A percentile compares a stretch with the other conserved stretches of the same genome.
These are phyloP conservation scores for Burhinus bistriatus DNA, from an alignment of 2,113 vertebrate species.

Conservation along the genomic window DNA sequence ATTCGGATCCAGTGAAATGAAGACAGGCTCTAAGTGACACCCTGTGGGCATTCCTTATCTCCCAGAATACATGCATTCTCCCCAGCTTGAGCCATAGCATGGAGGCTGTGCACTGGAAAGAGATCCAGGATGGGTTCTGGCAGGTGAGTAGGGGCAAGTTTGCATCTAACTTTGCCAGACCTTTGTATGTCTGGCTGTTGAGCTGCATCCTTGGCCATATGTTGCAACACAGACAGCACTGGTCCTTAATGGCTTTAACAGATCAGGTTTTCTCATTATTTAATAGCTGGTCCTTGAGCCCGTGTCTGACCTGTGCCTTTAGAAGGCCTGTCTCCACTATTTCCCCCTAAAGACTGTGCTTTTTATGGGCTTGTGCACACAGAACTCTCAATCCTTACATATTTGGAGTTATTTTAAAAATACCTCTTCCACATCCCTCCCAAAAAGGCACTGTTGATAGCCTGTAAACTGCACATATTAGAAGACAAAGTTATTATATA, in stretches of 20 bases:
- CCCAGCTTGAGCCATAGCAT: not conserved
- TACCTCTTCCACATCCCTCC: rapidly evolving
- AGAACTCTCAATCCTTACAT: not conserved
- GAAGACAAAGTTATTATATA: not conserved
- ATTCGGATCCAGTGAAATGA: not conserved
- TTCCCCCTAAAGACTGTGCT: not conserved
- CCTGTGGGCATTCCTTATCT: rapidly evolving
- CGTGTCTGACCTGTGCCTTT: not conserved
- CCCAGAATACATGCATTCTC: rapidly evolving
- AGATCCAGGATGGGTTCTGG: not conserved
- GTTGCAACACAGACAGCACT: not conserved
- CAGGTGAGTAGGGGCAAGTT: not conserved
- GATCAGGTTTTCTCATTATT: not conserved
- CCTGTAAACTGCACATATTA: not conserved
- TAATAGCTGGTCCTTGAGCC: not conserved
- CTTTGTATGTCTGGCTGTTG: rapidly evolving
- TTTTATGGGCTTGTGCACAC: not conserved
- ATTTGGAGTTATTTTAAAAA: not conserved
- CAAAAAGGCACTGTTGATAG: not conserved
- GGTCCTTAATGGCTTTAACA: not conserved
- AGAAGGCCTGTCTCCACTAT: not conserved
- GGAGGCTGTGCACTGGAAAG: not conserved
- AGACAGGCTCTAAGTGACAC: not conserved
- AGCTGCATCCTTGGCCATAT: not conserved
- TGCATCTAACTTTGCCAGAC: not conserved